Evolutionary conservation across 2,113 vertebrate genomes (phyloP), one percentile per base, ranked within the genome.

Genomic region (western clawed frog (Xenopus tropicalis)): DNA sequence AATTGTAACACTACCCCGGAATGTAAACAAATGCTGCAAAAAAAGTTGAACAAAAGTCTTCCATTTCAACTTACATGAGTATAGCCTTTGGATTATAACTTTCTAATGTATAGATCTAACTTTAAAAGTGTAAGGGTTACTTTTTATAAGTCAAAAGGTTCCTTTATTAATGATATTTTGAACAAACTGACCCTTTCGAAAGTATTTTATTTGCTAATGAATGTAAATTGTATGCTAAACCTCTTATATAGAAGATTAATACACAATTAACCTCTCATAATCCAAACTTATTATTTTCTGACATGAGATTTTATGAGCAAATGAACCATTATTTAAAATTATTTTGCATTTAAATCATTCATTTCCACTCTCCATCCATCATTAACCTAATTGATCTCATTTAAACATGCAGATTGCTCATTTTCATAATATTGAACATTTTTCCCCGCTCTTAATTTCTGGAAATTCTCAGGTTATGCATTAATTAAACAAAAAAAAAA

Each of bases 311-410:
- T 88, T 81, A 70, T 44, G 69, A 84, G 79, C 44, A 82, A 86
- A 81, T 74, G 72, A 81, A 81, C 77, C 74, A 74, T 81, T 17
- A 80, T 85, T 83, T 81, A 78, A 48, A 79, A 78, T 83, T 84
- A 83, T 81, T 85, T 88, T 86, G 64, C 82, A 85, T 82, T 78
- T 85, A 80, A 82, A 85, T 80, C 0, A 70, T 82, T 61, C 11
- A 79, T 85, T 84, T 88, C 79, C 80, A 83, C 79, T 84, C 85
- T 89, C 81, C 70, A 87, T 82, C 80, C 62, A 79, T 83, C 81
- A 87, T 86, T 88, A 85, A 85, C 82, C 78, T 85, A 85, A 84
- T 83, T 84, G 80, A 84, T 81, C 77, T 85, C 76, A 85, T 84
- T 84, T 86, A 80, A 83, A 81, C 42, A 83, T 80, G 74, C 66